Percentiles rank a stretch among this genome's conserved stretches.
Conservation (phyloP, 1,140 invertebrate species). For the Pseudomyrmex sp. region DNA sequence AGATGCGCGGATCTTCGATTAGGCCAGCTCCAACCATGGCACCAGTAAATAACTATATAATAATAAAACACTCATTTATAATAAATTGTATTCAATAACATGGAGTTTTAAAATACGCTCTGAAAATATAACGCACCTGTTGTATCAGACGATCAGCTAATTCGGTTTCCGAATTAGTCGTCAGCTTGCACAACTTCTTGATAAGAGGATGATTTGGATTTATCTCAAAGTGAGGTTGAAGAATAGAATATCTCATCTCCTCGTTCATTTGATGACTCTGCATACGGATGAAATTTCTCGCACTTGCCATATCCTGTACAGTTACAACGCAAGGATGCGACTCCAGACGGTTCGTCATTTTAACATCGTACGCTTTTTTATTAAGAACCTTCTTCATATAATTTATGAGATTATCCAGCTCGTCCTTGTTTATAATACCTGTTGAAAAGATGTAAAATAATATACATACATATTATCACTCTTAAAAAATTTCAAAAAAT, state of each 20-base stretch:
- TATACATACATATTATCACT: neutral
- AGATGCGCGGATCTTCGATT: slow-evolving; percentile 95
- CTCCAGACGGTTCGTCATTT: slow-evolving; percentile 93
- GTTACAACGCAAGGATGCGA: slow-evolving; percentile 97
- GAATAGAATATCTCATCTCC: slow-evolving; percentile 93
- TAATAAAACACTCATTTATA: slow-evolving; percentile 2
- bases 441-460: slow-evolving; percentile 72
- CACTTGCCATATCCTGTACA: slow-evolving; percentile 98
- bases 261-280: slow-evolving; percentile 94
- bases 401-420: slow-evolving; percentile 91
- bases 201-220: slow-evolving; percentile 97
- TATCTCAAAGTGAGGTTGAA: slow-evolving; percentile 97
- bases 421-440: slow-evolving; percentile 89
- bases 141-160: slow-evolving; percentile 94
- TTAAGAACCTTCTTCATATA: slow-evolving; percentile 92
- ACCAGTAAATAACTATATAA: slow-evolving; percentile 93
- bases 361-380: slow-evolving; percentile 92
- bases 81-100: neutral
- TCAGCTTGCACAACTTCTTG: slow-evolving; percentile 93
- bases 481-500: slow-evolving; percentile 41
- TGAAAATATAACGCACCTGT: slow-evolving; percentile 88
- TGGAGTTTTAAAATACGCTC: neutral
- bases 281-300: slow-evolving; percentile 96
- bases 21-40: slow-evolving; percentile 98
- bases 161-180: slow-evolving; percentile 90